Evolutionary conservation across 2,888 invertebrate species (phyloP).

Genomic region (Leptinotarsa rubiginosa): DNA sequence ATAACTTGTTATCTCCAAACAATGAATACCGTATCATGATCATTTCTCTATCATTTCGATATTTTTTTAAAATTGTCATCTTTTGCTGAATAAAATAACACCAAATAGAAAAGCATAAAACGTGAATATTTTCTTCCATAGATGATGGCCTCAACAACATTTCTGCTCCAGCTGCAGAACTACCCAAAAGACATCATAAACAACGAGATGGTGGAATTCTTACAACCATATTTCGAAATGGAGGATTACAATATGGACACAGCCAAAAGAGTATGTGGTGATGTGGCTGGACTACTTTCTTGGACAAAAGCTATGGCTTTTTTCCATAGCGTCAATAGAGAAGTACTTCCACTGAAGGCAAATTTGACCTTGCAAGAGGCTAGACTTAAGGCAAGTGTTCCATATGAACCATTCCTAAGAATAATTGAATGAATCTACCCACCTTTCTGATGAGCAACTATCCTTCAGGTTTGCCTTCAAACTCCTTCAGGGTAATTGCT

Average conservation of each 20-base stretch:
- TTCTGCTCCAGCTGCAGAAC: conserved; percentile 89
- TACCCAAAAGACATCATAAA: conserved; percentile 97
- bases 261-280: conserved; percentile 94
- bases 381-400: conserved; percentile 74
- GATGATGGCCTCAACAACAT: conserved; percentile 97
- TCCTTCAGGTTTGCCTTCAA: too few species aligned
- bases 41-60: too few species aligned
- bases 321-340: conserved; percentile 96
- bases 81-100: too few species aligned
- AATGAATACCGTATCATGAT: too few species aligned
- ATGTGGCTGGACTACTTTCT: conserved; percentile 90
- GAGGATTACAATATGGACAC: conserved; percentile 98
- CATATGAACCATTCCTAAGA: too few species aligned
- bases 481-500: too few species aligned
- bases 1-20: too few species aligned
- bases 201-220: conserved; percentile 95
- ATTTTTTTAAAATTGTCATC: too few species aligned
- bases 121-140: conserved; percentile 56
- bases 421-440: too few species aligned
- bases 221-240: conserved; percentile 93
- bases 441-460: too few species aligned
- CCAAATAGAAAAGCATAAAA: too few species aligned
- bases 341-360: conserved; percentile 93
- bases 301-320: conserved; percentile 98
- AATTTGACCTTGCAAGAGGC: conserved; percentile 93